Percentiles rank a stretch among this genome's conserved stretches.
Conservation (phyloP, 2,113 vertebrate species). For the Orthonyx spaldingii region DNA sequence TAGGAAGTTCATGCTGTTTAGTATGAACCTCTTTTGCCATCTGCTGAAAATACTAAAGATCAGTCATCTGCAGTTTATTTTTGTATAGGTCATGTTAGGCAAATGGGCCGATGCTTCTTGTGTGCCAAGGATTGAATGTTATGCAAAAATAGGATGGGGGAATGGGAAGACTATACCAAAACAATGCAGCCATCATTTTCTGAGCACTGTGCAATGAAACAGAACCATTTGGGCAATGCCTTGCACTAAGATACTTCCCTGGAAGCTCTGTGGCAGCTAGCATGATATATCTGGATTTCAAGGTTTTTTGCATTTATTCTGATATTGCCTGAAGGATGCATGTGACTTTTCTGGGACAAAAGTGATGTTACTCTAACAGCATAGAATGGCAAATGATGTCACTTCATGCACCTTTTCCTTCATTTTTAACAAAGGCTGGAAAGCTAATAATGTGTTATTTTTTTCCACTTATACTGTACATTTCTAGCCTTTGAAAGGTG, state of each 20-base stretch:
- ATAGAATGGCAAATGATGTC: background rate
- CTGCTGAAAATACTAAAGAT: background rate
- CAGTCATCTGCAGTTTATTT: background rate
- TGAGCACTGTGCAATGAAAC: background rate
- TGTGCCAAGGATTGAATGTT: background rate
- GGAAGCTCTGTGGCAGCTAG: background rate
- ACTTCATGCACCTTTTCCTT: background rate
- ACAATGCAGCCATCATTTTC: background rate
- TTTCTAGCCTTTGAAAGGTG: background rate
- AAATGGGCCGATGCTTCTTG: background rate
- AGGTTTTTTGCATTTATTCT: background rate
- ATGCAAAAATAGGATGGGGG: background rate
- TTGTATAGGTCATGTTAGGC: background rate
- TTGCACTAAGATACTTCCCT: background rate
- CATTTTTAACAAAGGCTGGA: background rate
- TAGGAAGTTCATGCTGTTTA: background rate
- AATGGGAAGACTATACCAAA: background rate
- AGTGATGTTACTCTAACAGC: background rate
- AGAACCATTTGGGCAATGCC: background rate
- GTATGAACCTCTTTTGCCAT: background rate
- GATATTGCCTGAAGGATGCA: background rate
- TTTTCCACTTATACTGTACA: background rate
- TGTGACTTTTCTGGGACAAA: background rate
- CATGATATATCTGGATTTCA: background rate
- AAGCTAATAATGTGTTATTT: background rate